phyloP scores from a whole-genome alignment of 2,113 vertebrate species.

The Setophaga petechia region DNA sequence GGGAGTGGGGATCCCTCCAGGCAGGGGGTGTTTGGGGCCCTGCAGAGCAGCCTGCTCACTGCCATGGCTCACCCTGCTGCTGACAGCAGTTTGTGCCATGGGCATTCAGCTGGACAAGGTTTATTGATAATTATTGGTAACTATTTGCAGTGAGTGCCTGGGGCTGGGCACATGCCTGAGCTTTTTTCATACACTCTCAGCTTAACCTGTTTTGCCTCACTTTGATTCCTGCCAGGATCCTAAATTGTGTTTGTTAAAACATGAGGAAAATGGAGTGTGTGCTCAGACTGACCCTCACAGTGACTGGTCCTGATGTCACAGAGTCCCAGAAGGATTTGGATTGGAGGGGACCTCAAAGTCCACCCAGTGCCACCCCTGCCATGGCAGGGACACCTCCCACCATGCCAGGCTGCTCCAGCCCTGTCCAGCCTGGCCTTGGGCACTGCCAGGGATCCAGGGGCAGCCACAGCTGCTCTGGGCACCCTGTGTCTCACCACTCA shows the following conservation, averaged over 20 bases:
- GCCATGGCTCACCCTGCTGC: background rate
- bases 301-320: background rate
- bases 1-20: background rate
- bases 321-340: background rate
- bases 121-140: background rate
- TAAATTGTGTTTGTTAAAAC: background rate
- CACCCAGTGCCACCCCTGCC: background rate
- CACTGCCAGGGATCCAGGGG: background rate
- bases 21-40: background rate
- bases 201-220: background rate
- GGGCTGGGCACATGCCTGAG: background rate
- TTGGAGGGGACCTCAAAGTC: background rate
- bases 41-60: background rate
- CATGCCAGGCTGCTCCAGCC: background rate
- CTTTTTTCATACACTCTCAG: background rate
- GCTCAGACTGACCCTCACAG: background rate
- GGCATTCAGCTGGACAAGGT: background rate
- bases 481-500: background rate
- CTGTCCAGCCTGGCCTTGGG: background rate
- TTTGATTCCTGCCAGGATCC: background rate
- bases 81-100: background rate
- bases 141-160: background rate
- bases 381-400: background rate
- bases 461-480: background rate
- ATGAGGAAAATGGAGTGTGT: background rate